Base-by-base conservation (phyloP, 1,140 invertebrate species). In the Luehdorfia chinensis region DNA sequence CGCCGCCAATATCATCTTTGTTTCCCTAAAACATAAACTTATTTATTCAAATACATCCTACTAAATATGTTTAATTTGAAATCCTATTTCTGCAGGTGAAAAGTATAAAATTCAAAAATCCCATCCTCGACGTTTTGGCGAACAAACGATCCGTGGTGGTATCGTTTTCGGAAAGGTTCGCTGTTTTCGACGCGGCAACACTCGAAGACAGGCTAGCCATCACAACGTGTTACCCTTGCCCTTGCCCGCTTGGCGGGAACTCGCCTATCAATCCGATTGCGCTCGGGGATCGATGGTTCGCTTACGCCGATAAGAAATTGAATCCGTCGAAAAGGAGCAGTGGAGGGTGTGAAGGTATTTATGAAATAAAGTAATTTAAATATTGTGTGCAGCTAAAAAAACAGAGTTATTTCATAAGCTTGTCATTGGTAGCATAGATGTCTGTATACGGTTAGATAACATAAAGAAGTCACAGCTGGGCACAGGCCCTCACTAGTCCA, bases 61-160 rank as follows among this genome's bases (percentile, higher is more conserved):
- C n/a, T n/a, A 21, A 3, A 6, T 21, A 6, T 21, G 6, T 21
- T 21, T 21, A 21, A 21, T 21, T 21, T 21, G 2, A 6, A 2
- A 23, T 32, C 9, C 19, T 23, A 55, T 50, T 28, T 14, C 34
- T 14, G 37, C 59, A 92, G 89, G 90, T 94, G 1, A 96, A 96
- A 77, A 94, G 91, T 66, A 94, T 97, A 50, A 96, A 97, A 79
- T 99, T 98, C 86, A 97, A 97, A 76, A 95, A 94, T 78, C 92
- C 93, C 4, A 92, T 99, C 14, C 89, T 94, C 59, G 96, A 97
- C 79, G 93, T 99, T 25, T 74, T 95, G 51, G 94, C 94, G 19
- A 97, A 96, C 87, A 91, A 91, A 50, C 88, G 92, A 28, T 94
- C 93, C 1, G 89, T 98, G 41, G 93, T 96, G 15, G 92, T 97